Percentiles rank a stretch among this genome's conserved stretches.
Conservation (phyloP, 2,888 invertebrate species). For the Papilio elwesi region DNA sequence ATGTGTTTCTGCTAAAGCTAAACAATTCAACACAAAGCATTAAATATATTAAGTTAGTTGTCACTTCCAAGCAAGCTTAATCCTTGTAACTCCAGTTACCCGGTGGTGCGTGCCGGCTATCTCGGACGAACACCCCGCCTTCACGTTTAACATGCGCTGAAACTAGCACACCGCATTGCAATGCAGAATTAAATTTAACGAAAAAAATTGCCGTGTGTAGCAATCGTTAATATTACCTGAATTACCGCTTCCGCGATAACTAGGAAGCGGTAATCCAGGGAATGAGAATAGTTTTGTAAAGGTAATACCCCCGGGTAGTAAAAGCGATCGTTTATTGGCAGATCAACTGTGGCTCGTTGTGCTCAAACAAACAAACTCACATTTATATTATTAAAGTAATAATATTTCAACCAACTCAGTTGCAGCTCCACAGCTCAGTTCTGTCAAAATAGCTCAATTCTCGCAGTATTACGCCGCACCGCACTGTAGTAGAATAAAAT, state of each 20-base stretch:
- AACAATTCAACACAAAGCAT: too few species aligned
- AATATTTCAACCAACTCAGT: too few species aligned
- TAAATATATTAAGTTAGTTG: background rate
- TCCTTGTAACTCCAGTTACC: conserved; percentile 37
- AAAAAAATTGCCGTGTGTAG: conserved; percentile 6
- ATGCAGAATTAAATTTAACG: conserved; percentile 25
- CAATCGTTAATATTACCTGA: background rate
- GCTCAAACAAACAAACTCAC: too few species aligned
- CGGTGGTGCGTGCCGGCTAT: conserved; percentile 57
- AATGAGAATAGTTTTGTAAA: background rate
- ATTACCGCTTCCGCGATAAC: conserved; percentile 10
- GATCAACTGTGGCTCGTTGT: background rate
- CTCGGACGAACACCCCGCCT: conserved; percentile 53
- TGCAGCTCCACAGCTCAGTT: too few species aligned
- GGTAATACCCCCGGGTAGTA: background rate
- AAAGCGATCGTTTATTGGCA: background rate
- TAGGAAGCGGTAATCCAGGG: background rate
- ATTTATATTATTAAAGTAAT: too few species aligned
- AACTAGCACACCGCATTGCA: conserved; percentile 41
- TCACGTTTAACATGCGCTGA: conserved; percentile 48
- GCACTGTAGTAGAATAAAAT: too few species aligned
- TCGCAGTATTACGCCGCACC: too few species aligned
- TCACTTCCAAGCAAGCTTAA: conserved; percentile 14
- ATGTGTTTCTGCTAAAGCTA: too few species aligned
- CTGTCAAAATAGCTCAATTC: too few species aligned